Evolutionary conservation across 2,113 vertebrate genomes (phyloP).

Genomic region (Lucifuga dentata): DNA sequence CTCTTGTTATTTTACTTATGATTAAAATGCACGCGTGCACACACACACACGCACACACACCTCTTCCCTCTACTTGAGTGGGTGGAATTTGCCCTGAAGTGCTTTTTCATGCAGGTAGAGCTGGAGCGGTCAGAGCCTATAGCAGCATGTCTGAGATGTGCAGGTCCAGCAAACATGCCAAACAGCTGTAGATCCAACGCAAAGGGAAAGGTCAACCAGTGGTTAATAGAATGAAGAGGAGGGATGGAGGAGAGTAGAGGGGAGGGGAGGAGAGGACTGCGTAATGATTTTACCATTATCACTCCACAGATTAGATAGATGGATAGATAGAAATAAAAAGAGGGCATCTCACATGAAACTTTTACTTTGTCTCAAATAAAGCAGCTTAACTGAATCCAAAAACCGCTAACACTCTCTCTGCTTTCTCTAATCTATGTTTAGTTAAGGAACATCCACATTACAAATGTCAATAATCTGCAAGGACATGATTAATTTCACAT

Average conservation of each 20-base stretch:
- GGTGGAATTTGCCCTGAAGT: constrained; percentile 45
- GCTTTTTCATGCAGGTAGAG: constrained; percentile 23
- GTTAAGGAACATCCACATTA: constrained; percentile 44
- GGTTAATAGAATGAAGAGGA: constrained; percentile 45
- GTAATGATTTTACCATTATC: too few species aligned
- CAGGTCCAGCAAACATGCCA: constrained; percentile 42
- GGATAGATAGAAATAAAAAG: constrained; percentile 24
- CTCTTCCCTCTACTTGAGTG: constrained; percentile 38
- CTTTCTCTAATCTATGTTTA: constrained; percentile 58
- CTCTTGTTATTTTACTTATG: too few species aligned
- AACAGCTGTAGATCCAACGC: constrained; percentile 37
- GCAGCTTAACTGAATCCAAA: constrained; percentile 71
- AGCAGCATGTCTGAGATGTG: constrained; percentile 14
- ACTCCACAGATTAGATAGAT: too few species aligned
- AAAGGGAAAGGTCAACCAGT: constrained; percentile 53
- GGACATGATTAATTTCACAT: constrained; percentile 68
- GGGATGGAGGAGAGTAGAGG: constrained; percentile 13
- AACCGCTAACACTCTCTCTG: constrained; percentile 49
- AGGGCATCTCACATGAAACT: constrained; percentile 51
- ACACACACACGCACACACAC: constrained; percentile 4
- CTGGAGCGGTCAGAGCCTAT: background rate
- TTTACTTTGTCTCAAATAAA: constrained; percentile 66
- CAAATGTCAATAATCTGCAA: constrained; percentile 59
- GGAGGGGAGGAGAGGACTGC: constrained; percentile 8
- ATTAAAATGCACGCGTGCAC: too few species aligned